Evolutionary conservation across 2,113 vertebrate species (phyloP), one percentile per base, ranked within the genome.

Genomic region (Oncorhynchus mykiss): DNA sequence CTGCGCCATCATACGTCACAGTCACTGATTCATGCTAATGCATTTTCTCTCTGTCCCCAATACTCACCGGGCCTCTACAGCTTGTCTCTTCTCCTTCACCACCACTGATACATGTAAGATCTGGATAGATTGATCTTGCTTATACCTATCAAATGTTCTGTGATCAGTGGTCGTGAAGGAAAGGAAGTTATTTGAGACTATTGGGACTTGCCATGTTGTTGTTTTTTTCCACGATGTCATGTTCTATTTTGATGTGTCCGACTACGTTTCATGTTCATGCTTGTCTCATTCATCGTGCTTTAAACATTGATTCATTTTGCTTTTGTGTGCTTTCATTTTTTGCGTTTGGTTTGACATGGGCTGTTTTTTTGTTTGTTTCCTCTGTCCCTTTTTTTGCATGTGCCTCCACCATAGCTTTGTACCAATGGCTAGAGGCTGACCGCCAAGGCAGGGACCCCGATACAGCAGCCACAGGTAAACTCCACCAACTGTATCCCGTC

Each of bases 391-490:
- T 85, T 85, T 93, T 89, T 95, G 83, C 95, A 85, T 93, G 85
- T 88, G 90, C 92, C 91, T 88, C 85, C 3, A 76, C 75, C 92
- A 64, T 95, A 98, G 97, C 96, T 90, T 95, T 98, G 93, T 96
- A 95, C 95, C 95, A 95, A 90, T 97, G 95, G 95, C 95, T 98
- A 82, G 95, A 97, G 94, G 95, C 96, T 87, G 95, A 97, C 82
- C 96, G 95, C 76, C 96, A 95, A 90, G 95, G 95, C 93, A 95
- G 86, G 92, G 95, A 94, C 89, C 94, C 94, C 85, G 94, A 93
- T 87, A 77, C 94, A 84, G 81, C 94, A 91, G 88, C 92, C 88
- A 84, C 95, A 98, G 97, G 97, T 98, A 97, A 90, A 87, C 67
- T 59, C 16, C 16, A 18, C 12, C 12, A 54, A 54, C 14, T 18